Evolutionary conservation across 2,888 invertebrate species (phyloP), one percentile per base, ranked within the genome.

Genomic region (Odiellus spinosus): DNA sequence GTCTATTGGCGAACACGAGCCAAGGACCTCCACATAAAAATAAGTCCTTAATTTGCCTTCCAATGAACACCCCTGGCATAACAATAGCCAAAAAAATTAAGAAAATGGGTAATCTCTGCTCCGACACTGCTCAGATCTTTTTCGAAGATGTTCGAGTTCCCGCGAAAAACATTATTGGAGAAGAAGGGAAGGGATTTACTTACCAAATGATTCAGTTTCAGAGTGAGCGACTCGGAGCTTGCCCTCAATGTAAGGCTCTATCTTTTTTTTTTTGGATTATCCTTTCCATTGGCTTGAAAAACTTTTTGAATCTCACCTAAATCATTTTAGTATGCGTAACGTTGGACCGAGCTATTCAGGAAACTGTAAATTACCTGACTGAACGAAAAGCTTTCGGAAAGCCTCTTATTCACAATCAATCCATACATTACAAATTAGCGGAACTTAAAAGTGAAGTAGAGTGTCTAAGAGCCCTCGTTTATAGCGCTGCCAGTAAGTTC

Each of bases 191-290:
- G 56, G 73, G 73, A 2, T 73, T 71, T 58, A 62, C 64, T 1
- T 73, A 73, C 53, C 73, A 73, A 61, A 73, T 73, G 73, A 50
- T 67, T 35, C 70, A 73, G 61, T 73, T 73, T 56, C 73, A 73
- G 59, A 69, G 71, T 51, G 73, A 73, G 55, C 59, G 73, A 40
- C 54, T 73, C 42, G 68, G 62, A 38, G 69, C 26, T 26, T 26
- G 26, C 8, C 26, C 26, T 26, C 26, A 26, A 26, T 26, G 26
- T 26, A 26, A 26, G 26, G 8, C n/a, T 26, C 8, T 26, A 26
- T 8, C 8, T 26, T 26, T 26, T n/a, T 26, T 26, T 26, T 6
- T 26, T 26, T 26, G 26, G 26, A 26, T 4, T 26, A 8, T 26
- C 26, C 26, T 4, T 6, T 8, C 26, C 26, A 4, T 26, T 26